Conservation (phyloP, 2,113 vertebrate species). For the Phrynosoma blainvillii region DNA sequence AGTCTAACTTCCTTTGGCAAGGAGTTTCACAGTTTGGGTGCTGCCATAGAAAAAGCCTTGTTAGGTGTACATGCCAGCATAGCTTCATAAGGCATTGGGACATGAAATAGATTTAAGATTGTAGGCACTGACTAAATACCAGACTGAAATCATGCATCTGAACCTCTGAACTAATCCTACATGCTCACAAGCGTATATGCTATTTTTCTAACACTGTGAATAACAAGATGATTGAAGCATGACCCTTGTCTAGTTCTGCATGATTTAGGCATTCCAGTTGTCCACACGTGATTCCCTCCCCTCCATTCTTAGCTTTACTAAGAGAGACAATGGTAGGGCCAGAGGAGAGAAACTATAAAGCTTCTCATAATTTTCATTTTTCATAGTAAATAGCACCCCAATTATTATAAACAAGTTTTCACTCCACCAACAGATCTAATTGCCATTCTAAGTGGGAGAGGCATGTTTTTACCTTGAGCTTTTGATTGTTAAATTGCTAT, state of each 20-base stretch:
- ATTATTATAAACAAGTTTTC: constrained; percentile 67
- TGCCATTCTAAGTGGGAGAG: constrained; percentile 39
- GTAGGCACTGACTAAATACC: not conserved
- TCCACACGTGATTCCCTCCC: constrained; percentile 27
- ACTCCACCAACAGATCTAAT: constrained; percentile 40
- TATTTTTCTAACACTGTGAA: constrained; percentile 39
- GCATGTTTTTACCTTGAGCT: constrained; percentile 52
- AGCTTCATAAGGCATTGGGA: too few relatives aligned
- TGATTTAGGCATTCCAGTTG: constrained; percentile 55
- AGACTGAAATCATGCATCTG: not conserved
- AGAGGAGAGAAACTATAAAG: constrained; percentile 23
- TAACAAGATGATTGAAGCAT: constrained; percentile 13
- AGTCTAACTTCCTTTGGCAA: too few relatives aligned
- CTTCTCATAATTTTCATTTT: constrained; percentile 38
- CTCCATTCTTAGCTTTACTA: not conserved
- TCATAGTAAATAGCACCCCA: constrained; percentile 64
- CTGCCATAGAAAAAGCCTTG: too few relatives aligned
- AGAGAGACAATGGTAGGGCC: too few relatives aligned
- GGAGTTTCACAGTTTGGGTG: too few relatives aligned
- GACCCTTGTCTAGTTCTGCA: constrained; percentile 11
- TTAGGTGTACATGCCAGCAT: too few relatives aligned
- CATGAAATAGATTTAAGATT: too few relatives aligned
- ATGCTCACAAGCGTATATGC: not conserved
- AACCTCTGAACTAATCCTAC: not conserved
- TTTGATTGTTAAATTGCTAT: constrained; percentile 52